Base-by-base conservation (phyloP, 2,888 invertebrate species). In the Trimorus sp. region DNA sequence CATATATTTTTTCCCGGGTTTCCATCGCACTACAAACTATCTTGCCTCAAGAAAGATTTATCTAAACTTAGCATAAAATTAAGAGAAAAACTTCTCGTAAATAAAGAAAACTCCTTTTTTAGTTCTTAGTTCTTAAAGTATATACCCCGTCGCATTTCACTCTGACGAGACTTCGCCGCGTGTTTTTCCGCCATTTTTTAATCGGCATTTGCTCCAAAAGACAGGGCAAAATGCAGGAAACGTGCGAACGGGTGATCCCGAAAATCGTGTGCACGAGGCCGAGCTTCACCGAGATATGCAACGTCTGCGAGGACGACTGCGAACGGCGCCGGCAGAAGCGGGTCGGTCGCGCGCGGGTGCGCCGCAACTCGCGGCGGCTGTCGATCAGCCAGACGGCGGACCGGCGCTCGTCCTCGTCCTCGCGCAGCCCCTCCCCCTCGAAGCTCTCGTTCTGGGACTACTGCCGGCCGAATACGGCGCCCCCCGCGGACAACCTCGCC, bases 341-440 rank as follows among this genome's bases (percentile, higher is more conserved):
- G 48, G 85, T 87, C 36, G 83, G 83, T 3, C 76, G 89, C 37
- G 84, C 87, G 1, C 83, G 88, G 16, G 85, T 81, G 54, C 80
- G 86, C 11, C 82, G 87, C 12, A 87, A 86, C 49, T 88, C 87
- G n/a, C 82, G 87, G 8, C 83, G 89, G 36, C 70, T 87, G 16
- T 85, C 86, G 14, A 59, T 84, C 42, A 86, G 83, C 36, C 86
- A 82, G 36, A 73, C 83, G 36, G 74, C 83, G 42, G 88, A 89
- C 51, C 86, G 86, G 38, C 85, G 88, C 12, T 90, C 90, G 7
- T 86, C 89, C 0, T 89, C 90, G 11, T 91, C 91, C 7, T 91
- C 91, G 4, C 85, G 91, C 26, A 91, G 91, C 70, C 90, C 91
- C 0, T 90, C 91, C 16, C 91, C 90, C 42, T 66, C 81, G 15